Evolutionary conservation across 1,140 invertebrate species (phyloP).

Genomic region (Neodiprion virginianus): DNA sequence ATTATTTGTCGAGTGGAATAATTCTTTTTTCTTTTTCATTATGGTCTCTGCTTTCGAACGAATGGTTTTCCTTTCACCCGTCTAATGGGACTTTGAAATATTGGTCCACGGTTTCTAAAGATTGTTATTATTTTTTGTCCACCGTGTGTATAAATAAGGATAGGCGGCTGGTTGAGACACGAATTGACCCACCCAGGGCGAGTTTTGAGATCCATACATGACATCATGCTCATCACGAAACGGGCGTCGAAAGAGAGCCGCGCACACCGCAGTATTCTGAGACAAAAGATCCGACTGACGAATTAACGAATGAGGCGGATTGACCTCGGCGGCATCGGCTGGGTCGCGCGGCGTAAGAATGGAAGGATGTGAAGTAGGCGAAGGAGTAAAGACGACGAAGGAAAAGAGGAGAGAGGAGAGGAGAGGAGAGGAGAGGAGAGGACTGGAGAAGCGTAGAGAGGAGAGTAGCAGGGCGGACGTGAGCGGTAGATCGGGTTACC

Average conservation of each 20-base stretch:
- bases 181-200: background rate
- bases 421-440: constrained; percentile 19
- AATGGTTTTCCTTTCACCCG: too few species aligned
- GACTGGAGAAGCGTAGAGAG: constrained; percentile 31
- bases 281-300: constrained; percentile 43
- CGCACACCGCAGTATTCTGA: constrained; percentile 16
- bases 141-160: background rate
- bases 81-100: too few species aligned
- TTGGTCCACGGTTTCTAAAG: too few species aligned
- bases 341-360: constrained; percentile 45
- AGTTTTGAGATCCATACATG: constrained; percentile 12
- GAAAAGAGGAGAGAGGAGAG: constrained; percentile 24
- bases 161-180: background rate
- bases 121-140: background rate
- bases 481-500: constrained; percentile 50
- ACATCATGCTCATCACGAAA: constrained; percentile 33
- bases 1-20: too few species aligned
- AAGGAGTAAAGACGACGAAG: constrained; percentile 16
- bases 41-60: too few species aligned
- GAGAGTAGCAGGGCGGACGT: constrained; percentile 36
- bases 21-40: too few species aligned
- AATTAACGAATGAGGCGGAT: constrained; percentile 49
- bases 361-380: constrained; percentile 34
- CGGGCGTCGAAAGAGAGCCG: constrained; percentile 34
- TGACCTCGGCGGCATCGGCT: constrained; percentile 39